Percentiles rank a stretch among this genome's conserved stretches.
phyloP scores from a whole-genome alignment of 2,888 invertebrate species.

The Carcina quercana region DNA sequence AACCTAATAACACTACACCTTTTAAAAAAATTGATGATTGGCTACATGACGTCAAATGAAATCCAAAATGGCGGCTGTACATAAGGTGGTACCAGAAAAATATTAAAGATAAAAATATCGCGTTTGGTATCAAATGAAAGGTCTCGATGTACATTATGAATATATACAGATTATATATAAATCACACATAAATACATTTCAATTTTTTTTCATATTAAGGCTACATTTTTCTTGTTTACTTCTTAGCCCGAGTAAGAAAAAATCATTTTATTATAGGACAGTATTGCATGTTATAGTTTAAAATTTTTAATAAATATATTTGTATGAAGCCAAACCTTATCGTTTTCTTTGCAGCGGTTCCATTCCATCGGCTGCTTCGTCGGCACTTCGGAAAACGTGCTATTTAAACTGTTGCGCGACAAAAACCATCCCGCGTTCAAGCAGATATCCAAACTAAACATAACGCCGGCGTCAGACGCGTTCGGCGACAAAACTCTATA shows the following conservation, averaged over 20 bases:
- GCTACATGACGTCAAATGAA: too few relatives aligned
- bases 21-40: too few relatives aligned
- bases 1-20: too few relatives aligned
- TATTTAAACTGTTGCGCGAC: conserved; percentile 83
- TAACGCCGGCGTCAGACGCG: conserved; percentile 8
- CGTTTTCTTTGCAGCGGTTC: conserved; percentile 76
- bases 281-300: not conserved
- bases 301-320: conserved; percentile 5
- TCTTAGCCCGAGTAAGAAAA: not conserved
- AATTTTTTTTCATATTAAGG: too few relatives aligned
- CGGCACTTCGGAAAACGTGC: conserved; percentile 83
- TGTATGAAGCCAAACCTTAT: conserved; percentile 7
- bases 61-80: too few relatives aligned
- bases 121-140: too few relatives aligned
- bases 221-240: too few relatives aligned
- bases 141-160: too few relatives aligned
- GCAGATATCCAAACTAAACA: conserved; percentile 77
- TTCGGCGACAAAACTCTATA: conserved; percentile 6
- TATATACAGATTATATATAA: too few relatives aligned
- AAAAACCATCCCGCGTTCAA: conserved; percentile 85
- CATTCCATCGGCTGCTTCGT: conserved; percentile 85
- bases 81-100: too few relatives aligned
- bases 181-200: too few relatives aligned
- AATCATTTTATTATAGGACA: not conserved
- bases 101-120: too few relatives aligned